Base-by-base conservation (phyloP, 1,140 invertebrate genomes). In the Drosophila repleta region DNA sequence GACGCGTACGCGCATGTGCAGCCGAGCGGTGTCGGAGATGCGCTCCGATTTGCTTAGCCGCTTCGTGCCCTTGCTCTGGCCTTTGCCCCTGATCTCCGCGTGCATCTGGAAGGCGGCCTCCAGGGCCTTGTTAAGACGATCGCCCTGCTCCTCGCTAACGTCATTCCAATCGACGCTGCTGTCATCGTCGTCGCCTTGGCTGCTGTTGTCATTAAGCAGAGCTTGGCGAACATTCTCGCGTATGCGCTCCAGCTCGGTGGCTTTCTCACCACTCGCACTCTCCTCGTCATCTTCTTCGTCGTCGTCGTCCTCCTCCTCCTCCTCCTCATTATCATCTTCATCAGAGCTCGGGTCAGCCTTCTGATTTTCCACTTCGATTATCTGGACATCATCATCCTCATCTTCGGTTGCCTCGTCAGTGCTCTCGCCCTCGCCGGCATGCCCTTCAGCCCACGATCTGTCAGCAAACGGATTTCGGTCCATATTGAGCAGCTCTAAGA, bases 91-190 rank as follows among this genome's bases (percentile, higher is more conserved):
- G 0, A 93, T 93, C 5, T n/a, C 10, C 8, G 91, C 90, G 58
- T 95, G 93, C 57, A 94, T 93, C 79, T 93, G 94, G 80, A 97
- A 96, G 1, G 95, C 95, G 43, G 94, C 93, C 1, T 94, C 94
- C 21, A 97, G 88, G 1, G 95, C 95, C 75, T 94, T 92, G 79
- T 97, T 94, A 3, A 96, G 91, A 69, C 94, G 94, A 71, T 94
- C 94, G 4, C 96, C 96, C 90, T 96, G 95, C 70, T 94, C 95
- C 76, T 97, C 96, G 64, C 93, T 93, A 43, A 97, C 94, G 71
- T 96, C 93, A 81, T 97, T 96, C 15, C 96, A 93, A 74, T 96
- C 95, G 7, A 96, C 92, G 65, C 95, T 96, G 88, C 75, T 82
- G n/a, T 39, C 73, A 18, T 63, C 74, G 0, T 69, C 64, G 0